These are phyloP conservation scores for Cossypha dichroa DNA, from an alignment of 2,797 vertebrate species.

Conservation along the genomic window DNA sequence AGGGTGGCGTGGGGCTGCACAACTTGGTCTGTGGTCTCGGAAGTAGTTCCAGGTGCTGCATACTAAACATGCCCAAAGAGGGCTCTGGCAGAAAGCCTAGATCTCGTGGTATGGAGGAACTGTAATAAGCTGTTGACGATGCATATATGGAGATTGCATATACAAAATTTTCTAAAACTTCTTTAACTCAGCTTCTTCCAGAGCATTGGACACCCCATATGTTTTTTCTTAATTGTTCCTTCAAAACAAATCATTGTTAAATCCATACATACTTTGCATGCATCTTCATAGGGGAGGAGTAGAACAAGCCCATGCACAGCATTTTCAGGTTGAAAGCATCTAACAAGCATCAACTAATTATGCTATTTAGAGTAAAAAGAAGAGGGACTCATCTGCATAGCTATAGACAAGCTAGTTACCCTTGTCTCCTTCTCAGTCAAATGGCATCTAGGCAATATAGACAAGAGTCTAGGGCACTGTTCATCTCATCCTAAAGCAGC, in stretches of 20 bases:
- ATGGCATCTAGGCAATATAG: neutral
- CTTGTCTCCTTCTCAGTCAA: constrained; percentile 14
- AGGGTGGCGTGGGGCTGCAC: neutral
- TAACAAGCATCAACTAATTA: constrained; percentile 69
- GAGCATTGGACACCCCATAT: constrained; percentile 38
- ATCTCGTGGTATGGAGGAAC: constrained; percentile 29
- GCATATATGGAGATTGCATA: constrained; percentile 67
- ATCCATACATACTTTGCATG: constrained; percentile 28
- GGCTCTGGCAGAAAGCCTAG: constrained; percentile 61
- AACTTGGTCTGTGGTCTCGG: constrained; percentile 18
- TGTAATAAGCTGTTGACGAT: constrained; percentile 63
- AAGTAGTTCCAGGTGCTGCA: constrained; percentile 67
- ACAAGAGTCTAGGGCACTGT: neutral
- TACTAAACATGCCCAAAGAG: constrained; percentile 41
- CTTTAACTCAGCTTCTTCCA: constrained; percentile 56
- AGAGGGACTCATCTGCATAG: constrained; percentile 60
- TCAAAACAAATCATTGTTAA: constrained; percentile 54
- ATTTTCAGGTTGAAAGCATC: constrained; percentile 70
- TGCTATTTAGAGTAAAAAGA: constrained; percentile 53
- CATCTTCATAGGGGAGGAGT: constrained; percentile 21
- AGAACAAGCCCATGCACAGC: constrained; percentile 53
- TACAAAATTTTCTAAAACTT: constrained; percentile 62
- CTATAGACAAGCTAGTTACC: constrained; percentile 41
- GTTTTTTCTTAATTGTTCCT: constrained; percentile 56
- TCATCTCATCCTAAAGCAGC: neutral